Base-by-base conservation (phyloP, 2,113 vertebrate genomes). In the Amazona vittata region DNA sequence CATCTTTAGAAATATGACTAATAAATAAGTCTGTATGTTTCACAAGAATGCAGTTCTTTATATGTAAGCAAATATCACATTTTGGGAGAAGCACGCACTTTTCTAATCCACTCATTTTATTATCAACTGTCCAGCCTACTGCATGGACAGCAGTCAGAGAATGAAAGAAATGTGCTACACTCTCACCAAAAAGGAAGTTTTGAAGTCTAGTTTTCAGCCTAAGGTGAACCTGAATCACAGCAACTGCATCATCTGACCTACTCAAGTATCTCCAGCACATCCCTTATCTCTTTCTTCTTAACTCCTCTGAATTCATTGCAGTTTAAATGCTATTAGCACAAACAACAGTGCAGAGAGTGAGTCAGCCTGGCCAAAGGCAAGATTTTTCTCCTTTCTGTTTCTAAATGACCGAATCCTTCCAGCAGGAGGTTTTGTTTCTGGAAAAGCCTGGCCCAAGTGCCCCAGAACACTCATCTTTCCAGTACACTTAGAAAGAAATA, bases 181-280 rank as follows among this genome's bases (percentile, higher is more conserved):
- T 63, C 22, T 81, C 59, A 78, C 9, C 15, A 50, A 47, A 62
- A 19, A 64, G 41, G 18, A 52, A 77, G 11, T 71, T 78, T 67
- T 81, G 29, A 70, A 75, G n/a, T 20, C 3, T 29, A 37, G 6
- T 35, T 65, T 41, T 41, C 52, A 33, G 19, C n/a, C 75, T 21
- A 81, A 75, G 37, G 43, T 9, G 6, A 85, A 44, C 5, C 13
- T 7, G 5, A 83, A 37, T 8, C 12, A 46, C 67, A 41, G 7
- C 1, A 15, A 47, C 29, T 3, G 0, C 20, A 68, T 14, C 2
- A 1, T 43, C 29, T 68, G n/a, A 67, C 5, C 0, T 0, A 24
- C 35, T 75, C 31, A 67, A 64, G 22, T 8, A 43, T 68, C 68
- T 79, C 13, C 67, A 86, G 31, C 1, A 1, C 10, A 6, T 12